These are phyloP conservation scores for Mormoops blainvillei DNA, from an alignment of 2,113 vertebrate species.

Conservation along the genomic window DNA sequence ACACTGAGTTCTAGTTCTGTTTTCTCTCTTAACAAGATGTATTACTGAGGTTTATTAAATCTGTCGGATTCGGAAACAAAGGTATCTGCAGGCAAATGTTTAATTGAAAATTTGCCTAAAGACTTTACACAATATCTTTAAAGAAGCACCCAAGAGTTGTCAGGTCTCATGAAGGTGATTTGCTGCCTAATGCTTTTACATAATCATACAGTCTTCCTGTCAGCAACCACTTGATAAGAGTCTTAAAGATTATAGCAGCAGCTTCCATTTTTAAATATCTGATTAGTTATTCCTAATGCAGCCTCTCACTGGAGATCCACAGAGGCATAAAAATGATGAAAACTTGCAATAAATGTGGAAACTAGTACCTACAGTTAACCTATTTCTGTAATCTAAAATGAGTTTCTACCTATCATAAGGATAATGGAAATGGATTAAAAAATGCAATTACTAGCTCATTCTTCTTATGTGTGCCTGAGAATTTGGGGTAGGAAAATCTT, in stretches of 20 bases:
- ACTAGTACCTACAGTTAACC: not conserved
- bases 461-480: not conserved
- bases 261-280: not conserved
- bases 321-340: not conserved
- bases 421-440: constrained; percentile 3
- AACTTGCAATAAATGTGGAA: not conserved
- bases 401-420: not conserved
- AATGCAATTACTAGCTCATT: not conserved
- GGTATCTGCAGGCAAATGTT: not conserved
- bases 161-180: not conserved
- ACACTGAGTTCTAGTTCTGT: not conserved
- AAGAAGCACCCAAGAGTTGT: not conserved
- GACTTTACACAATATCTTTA: not conserved
- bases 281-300: not conserved
- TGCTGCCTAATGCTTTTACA: not conserved
- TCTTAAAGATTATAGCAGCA: not conserved
- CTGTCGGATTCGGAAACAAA: constrained; percentile 11
- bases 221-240: not conserved
- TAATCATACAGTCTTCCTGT: not conserved
- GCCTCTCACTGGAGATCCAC: not conserved
- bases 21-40: not conserved
- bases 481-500: not conserved
- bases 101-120: not conserved
- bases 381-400: not conserved
- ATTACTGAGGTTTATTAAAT: not conserved